Conservation (phyloP, 35 echinoderm and acorn worm genomes). For the Ophioderma brevispina region DNA sequence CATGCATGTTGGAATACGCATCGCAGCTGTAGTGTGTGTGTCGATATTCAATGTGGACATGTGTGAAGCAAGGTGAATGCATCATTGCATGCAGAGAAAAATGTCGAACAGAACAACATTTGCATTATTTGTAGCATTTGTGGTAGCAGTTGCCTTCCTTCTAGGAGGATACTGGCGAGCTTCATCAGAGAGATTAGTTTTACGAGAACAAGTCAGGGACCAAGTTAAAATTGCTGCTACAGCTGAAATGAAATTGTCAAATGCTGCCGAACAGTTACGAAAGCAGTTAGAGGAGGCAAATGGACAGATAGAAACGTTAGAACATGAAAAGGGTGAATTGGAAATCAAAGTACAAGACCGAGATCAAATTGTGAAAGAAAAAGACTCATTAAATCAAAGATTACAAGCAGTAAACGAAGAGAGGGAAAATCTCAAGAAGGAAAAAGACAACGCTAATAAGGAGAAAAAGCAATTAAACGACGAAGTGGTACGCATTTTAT, state of each 20-base stretch:
- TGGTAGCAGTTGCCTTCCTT: not conserved
- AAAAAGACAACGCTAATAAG: not conserved
- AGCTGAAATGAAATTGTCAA: not conserved
- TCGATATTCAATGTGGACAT: too few relatives aligned
- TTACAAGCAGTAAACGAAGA: not conserved
- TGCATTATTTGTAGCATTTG: not conserved
- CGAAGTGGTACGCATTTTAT: not conserved
- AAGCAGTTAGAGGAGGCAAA: slow-evolving; percentile 5
- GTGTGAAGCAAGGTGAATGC: not conserved
- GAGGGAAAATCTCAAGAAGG: not conserved
- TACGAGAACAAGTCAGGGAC: not conserved
- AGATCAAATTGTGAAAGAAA: not conserved
- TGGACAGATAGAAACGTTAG: not conserved
- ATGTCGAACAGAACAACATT: slow-evolving; percentile 1
- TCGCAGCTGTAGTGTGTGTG: too few relatives aligned
- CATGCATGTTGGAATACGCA: too few relatives aligned
- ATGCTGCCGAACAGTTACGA: not conserved
- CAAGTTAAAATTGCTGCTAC: not conserved
- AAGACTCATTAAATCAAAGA: not conserved
- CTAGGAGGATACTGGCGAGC: slow-evolving; percentile 25
- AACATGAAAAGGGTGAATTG: not conserved
- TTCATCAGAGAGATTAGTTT: slow-evolving; percentile 14
- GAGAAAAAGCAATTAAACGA: not conserved
- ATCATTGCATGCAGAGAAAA: too few relatives aligned
- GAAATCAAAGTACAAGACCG: not conserved